Evolutionary conservation across 2,797 vertebrate species (phyloP).

Genomic region (Pelochelys cantorii): DNA sequence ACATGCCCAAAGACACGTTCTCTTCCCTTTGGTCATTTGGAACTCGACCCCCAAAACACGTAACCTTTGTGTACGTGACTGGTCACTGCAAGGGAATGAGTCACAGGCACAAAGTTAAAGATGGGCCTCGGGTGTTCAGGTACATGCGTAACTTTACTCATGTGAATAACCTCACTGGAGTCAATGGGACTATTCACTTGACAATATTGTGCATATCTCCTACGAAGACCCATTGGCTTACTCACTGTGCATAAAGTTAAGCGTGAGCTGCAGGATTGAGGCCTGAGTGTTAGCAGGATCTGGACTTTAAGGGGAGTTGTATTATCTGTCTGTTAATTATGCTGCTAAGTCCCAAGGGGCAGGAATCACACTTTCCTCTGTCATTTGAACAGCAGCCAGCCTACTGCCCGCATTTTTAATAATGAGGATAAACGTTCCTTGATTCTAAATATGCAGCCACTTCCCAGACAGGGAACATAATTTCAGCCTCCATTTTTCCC

Average conservation of each 20-base stretch:
- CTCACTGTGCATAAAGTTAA: background rate
- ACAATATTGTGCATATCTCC: background rate
- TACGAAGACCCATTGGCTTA: background rate
- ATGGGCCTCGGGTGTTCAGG: background rate
- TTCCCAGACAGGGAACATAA: slow-evolving; percentile 13
- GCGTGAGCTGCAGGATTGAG: background rate
- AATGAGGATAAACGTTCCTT: background rate
- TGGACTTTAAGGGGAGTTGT: accelerated
- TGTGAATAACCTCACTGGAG: background rate
- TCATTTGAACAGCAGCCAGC: background rate
- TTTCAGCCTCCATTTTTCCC: background rate
- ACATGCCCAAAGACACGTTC: accelerated
- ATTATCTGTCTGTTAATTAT: background rate
- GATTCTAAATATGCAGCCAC: background rate
- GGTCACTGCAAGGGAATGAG: background rate
- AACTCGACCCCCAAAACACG: background rate
- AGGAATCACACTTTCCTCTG: accelerated
- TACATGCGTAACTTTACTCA: background rate
- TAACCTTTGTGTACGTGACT: background rate
- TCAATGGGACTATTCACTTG: background rate
- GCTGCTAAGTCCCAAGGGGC: background rate
- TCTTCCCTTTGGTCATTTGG: background rate
- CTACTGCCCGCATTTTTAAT: background rate
- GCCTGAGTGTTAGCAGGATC: background rate
- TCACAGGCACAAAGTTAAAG: background rate